Evolutionary conservation across 2,888 invertebrate species (phyloP).

Genomic region (Priocnemis perturbator): DNA sequence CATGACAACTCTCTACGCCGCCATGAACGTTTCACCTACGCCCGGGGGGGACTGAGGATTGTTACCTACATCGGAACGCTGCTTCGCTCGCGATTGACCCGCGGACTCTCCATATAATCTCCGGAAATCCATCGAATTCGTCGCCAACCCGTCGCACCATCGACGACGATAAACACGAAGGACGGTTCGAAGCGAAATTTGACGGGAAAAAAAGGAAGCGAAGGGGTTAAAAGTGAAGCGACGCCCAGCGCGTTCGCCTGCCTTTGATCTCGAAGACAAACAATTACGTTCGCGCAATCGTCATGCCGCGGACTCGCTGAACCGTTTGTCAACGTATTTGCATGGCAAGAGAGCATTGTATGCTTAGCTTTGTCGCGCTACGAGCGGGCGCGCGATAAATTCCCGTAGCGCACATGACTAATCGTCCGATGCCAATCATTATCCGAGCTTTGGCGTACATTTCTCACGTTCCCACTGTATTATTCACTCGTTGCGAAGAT

Average conservation of each 20-base stretch:
- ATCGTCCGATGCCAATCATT: too few relatives aligned
- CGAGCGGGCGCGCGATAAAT: too few relatives aligned
- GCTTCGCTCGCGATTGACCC: conserved; percentile 20
- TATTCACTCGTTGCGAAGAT: too few relatives aligned
- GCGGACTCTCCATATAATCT: not conserved
- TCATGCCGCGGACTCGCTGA: not conserved
- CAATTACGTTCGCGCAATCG: too few relatives aligned
- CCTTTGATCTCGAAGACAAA: too few relatives aligned
- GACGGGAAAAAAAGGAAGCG: too few relatives aligned
- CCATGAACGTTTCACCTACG: too few relatives aligned
- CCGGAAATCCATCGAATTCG: conserved; percentile 30
- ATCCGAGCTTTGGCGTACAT: too few relatives aligned
- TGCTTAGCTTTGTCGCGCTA: not conserved
- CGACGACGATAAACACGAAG: conserved; percentile 11
- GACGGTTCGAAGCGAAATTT: conserved; percentile 5
- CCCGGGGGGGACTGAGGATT: not conserved
- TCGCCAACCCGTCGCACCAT: not conserved
- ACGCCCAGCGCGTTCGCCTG: not conserved
- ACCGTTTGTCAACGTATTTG: not conserved
- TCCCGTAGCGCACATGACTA: too few relatives aligned
- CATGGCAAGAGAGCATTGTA: not conserved
- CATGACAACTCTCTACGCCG: conserved; percentile 25
- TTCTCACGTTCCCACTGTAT: too few relatives aligned
- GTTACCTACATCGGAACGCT: conserved; percentile 8
- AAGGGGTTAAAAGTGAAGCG: not conserved